Evolutionary conservation across 2,113 vertebrate species (phyloP).

Genomic region (Rhinopomastus cyanomelas): DNA sequence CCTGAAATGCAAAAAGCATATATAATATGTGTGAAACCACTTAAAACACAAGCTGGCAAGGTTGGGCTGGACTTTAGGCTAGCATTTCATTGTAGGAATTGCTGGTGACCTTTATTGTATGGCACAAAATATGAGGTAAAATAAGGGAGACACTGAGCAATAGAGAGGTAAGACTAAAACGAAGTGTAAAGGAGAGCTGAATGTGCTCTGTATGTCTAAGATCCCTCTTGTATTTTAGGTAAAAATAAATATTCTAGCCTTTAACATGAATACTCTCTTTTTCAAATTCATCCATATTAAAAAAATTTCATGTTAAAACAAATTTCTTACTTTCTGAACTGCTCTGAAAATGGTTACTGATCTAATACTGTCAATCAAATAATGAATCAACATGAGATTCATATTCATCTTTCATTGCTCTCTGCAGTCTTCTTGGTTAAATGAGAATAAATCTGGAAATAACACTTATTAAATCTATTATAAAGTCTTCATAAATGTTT

Average conservation of each 20-base stretch:
- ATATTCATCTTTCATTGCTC: neutral
- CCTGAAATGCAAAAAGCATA: neutral
- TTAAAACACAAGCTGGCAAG: neutral
- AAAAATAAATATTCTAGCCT: neutral
- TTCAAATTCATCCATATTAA: neutral
- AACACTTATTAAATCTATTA: neutral
- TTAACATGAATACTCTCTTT: neutral
- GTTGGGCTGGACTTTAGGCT: neutral
- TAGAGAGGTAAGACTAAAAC: neutral
- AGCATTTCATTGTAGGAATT: neutral
- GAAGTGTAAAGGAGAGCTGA: neutral
- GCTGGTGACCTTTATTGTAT: neutral
- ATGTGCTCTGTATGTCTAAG: neutral
- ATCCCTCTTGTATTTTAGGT: neutral
- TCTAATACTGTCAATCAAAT: neutral
- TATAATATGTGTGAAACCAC: neutral
- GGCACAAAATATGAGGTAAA: neutral
- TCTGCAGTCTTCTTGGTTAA: neutral
- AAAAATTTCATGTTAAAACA: neutral
- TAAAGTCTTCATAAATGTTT: neutral
- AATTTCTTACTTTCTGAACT: neutral
- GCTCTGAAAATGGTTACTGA: neutral
- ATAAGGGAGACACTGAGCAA: neutral
- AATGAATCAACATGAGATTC: neutral
- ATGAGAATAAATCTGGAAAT: neutral